Conservation (phyloP, 2,113 vertebrate genomes). For the Eira barbara region DNA sequence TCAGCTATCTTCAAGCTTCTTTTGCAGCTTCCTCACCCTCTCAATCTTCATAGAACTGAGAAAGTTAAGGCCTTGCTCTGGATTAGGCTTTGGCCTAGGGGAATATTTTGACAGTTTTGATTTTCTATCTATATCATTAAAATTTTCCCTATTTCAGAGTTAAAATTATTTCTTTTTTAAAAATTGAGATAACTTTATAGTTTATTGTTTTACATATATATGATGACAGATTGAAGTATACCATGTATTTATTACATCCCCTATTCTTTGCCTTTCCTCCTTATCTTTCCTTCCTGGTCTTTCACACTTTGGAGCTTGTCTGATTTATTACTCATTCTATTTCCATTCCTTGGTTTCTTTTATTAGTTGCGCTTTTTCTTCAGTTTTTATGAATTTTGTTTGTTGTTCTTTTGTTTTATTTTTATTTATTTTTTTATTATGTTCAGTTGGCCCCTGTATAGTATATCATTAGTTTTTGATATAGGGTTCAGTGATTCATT, state of each 20-base stretch:
- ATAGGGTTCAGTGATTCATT: too few relatives aligned
- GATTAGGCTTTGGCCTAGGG: neutral
- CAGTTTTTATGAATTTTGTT: neutral
- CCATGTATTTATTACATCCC: neutral
- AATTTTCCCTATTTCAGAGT: neutral
- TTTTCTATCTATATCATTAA: neutral
- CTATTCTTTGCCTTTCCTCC: neutral
- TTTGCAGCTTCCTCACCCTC: neutral
- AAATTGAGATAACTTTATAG: neutral
- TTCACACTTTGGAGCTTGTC: neutral
- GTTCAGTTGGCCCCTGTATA: too few relatives aligned
- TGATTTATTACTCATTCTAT: neutral
- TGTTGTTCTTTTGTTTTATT: too few relatives aligned
- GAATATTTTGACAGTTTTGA: neutral
- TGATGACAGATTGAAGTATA: neutral
- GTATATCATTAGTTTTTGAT: too few relatives aligned
- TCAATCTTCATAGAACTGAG: neutral
- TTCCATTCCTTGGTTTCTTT: neutral
- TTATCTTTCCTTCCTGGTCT: neutral
- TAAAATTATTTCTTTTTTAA: neutral
- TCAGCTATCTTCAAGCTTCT: neutral
- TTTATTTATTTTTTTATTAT: too few relatives aligned
- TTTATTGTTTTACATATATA: neutral
- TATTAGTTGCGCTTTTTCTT: neutral
- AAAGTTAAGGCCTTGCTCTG: neutral